Evolutionary conservation across 64 coral and sea anemone genomes (phyloP), one percentile per base, ranked within the genome.

Genomic region (Stichodactyla mertensii): DNA sequence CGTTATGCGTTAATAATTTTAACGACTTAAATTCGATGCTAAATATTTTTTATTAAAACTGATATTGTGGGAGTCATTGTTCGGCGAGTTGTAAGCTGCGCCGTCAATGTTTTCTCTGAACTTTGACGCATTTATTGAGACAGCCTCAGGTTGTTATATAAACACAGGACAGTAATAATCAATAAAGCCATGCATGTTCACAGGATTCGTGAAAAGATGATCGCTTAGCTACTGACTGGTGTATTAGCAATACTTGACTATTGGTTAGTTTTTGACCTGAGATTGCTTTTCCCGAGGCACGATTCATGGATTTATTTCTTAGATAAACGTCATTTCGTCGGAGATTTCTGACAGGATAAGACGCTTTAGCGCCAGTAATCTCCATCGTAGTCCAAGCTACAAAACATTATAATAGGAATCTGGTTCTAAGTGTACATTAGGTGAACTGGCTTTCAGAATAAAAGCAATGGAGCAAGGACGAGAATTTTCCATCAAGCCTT

Each of bases 291-390:
- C 6, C 26, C 12, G 4, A 7, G 7, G n/a, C 5, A 10, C 7
- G 24, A 74, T 74, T 74, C n/a, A 26, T 26, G 69, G 24, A 2
- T 74, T 3, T 10, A 22, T 22, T 6, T 2, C 19, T 69, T 58
- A 15, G 56, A 58, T 58, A 58, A 58, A 7, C 18, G 64, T 28
- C 69, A 26, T 74, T 27, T 26, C 24, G 69, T 74, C 69, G 24
- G 23, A 28, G 22, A 28, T 22, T n/a, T 74, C 69, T 74, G 69
- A 74, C 69, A 74, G 69, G 2, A n/a, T 74, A 74, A 74, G n/a
- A 31, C 69, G 69, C 23, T 74, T 45, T 74, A 74, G 69, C 69
- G 69, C 10, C 69, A 74, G 24, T 74, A 74, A 74, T 74, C 69
- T 74, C 15, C 16, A 16, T 31, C 23, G 69, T 74, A 74, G 69